phyloP scores from a whole-genome alignment of 2,888 invertebrate genomes.

The Sipha maydis region DNA sequence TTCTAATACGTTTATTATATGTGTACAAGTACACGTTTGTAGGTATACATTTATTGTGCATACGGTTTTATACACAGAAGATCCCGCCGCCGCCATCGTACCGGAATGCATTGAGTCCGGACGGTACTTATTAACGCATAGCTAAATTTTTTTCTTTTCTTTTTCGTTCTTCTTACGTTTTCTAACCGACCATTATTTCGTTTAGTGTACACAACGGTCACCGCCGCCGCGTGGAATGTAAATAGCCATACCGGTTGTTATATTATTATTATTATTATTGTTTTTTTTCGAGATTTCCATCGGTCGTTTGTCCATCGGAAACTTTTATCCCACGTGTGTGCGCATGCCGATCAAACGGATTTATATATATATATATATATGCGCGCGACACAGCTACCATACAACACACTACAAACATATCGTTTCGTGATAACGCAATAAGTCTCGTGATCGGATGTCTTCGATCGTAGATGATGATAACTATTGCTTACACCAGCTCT shows the following conservation, averaged over 20 bases:
- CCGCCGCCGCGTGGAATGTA: constrained; percentile 33
- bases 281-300: constrained; percentile 16
- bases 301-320: constrained; percentile 9
- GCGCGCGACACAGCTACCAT: background rate
- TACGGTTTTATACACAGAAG: background rate
- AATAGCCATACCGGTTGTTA: constrained; percentile 3
- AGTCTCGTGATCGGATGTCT: background rate
- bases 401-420: background rate
- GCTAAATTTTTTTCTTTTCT: constrained; percentile 26
- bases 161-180: background rate
- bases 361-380: background rate
- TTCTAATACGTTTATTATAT: background rate
- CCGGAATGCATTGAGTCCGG: constrained; percentile 30
- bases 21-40: background rate
- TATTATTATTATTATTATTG: background rate
- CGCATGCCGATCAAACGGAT: background rate
- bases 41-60: background rate
- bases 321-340: constrained; percentile 35
- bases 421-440: background rate
- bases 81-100: background rate
- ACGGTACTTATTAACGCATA: constrained; percentile 47
- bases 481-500: too few species aligned
- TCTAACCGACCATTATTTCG: background rate
- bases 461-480: background rate
- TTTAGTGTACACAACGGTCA: background rate